phyloP scores from a whole-genome alignment of 1,140 invertebrate species.

The Nilaparvata lugens region DNA sequence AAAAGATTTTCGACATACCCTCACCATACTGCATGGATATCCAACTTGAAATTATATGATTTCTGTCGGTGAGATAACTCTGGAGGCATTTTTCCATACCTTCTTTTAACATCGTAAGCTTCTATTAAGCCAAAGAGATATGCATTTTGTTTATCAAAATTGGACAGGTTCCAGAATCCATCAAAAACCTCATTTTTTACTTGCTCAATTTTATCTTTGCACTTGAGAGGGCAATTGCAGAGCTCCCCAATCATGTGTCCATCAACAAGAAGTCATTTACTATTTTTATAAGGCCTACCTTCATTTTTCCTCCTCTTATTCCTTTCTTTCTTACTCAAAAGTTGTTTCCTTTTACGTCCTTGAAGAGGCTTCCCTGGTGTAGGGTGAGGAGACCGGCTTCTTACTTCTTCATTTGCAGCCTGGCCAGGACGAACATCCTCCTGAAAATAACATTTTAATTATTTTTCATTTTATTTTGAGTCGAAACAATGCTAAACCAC shows the following conservation, averaged over 20 bases:
- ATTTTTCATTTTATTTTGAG: too few relatives aligned
- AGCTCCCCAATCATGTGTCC: not conserved
- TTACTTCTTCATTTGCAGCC: too few relatives aligned
- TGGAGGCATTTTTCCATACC: not conserved
- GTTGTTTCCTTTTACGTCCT: too few relatives aligned
- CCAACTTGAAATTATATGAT: not conserved
- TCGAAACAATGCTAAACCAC: too few relatives aligned
- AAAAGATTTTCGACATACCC: conserved; percentile 6
- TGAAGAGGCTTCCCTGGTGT: too few relatives aligned
- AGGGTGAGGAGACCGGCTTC: too few relatives aligned
- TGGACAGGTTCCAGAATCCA: not conserved
- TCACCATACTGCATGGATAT: not conserved
- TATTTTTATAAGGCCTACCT: conserved; percentile 8
- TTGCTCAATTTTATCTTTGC: not conserved
- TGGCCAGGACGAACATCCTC: too few relatives aligned
- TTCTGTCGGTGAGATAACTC: not conserved
- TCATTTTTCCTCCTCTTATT: conserved; percentile 10
- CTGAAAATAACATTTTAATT: too few relatives aligned
- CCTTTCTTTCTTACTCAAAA: too few relatives aligned
- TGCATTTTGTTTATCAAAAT: not conserved
- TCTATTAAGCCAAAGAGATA: not conserved
- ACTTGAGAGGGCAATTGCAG: not conserved
- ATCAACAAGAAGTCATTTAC: not conserved
- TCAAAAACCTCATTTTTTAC: not conserved
- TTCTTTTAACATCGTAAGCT: not conserved